A percentile compares a stretch with the other conserved stretches of the same genome.
These are phyloP conservation scores for Gobionotothen gibberifrons DNA, from an alignment of 2,797 vertebrate species.

Conservation along the genomic window DNA sequence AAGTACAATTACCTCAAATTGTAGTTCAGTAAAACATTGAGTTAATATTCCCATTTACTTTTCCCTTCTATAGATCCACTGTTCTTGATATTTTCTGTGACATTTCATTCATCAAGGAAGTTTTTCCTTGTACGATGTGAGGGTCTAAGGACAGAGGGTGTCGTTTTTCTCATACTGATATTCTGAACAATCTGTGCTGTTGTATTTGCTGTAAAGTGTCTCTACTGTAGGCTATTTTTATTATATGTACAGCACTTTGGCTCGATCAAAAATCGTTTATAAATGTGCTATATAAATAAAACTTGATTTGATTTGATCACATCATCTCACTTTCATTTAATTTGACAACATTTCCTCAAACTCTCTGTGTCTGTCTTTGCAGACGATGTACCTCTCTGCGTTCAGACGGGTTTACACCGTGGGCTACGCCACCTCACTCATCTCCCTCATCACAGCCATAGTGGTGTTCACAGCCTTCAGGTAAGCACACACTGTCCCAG, in stretches of 20 bases:
- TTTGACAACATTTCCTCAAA: background rate
- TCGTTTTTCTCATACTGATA: too few relatives aligned
- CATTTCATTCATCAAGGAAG: background rate
- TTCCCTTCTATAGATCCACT: background rate
- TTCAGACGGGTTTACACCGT: conserved; percentile 87
- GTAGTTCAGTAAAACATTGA: background rate
- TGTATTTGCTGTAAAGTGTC: too few relatives aligned
- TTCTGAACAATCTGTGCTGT: too few relatives aligned
- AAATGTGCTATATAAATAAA: too few relatives aligned
- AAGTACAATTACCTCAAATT: too few relatives aligned
- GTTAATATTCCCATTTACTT: background rate
- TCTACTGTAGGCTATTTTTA: too few relatives aligned
- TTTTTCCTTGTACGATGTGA: too few relatives aligned
- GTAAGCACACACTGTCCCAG: conserved; percentile 53
- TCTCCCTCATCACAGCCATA: conserved; percentile 85
- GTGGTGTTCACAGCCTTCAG: conserved; percentile 84
- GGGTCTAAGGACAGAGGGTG: too few relatives aligned
- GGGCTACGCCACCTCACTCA: conserved; percentile 85
- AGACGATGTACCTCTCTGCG: conserved; percentile 88
- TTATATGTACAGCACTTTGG: too few relatives aligned
- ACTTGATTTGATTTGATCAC: too few relatives aligned
- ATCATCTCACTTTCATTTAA: background rate
- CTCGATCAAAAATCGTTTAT: too few relatives aligned
- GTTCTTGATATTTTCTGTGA: background rate
- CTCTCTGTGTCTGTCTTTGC: conserved; percentile 22